Base-by-base conservation (phyloP, 2,888 invertebrate genomes). In the Chalcosyrphus nemorum region DNA sequence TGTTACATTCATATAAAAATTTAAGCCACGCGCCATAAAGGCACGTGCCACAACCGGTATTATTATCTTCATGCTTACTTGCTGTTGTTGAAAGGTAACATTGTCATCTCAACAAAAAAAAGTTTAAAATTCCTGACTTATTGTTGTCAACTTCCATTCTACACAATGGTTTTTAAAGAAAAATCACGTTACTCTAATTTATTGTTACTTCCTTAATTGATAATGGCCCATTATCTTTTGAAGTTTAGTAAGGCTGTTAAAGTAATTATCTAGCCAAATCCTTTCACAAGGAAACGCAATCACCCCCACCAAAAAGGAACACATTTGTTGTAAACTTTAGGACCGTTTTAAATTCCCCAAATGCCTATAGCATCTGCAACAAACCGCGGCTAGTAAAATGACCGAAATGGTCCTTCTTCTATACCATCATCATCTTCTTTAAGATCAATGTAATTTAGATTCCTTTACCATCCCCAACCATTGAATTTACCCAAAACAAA, bases 371-470 rank as follows among this genome's bases (percentile, higher is more conserved):
- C 35, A 57, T 70, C 70, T 35, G 32, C 32, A 47, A 7, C 17
- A 15, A 15, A 35, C 15, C 45, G 21, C 54, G 19, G 19, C 11
- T 13, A 6, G 21, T 32, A 21, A 35, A 63, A 47, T 63, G 47
- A 50, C 29, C 45, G 24, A 47, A 35, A 4, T 6, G 35, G 2
- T 24, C 15, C 54, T 35, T 38, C 27, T 54, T 19, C 17, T 7
- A 4, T 15, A 41, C 38, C 63, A 63, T 63, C 35, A 71, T 59
- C 65, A 50, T 29, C 41, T 38, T 57, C 35, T 15, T 24, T 43
- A 9, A 47, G 38, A 65, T 66, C 66, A 72, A 66, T 57, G 59
- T 32, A 41, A 71, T 78, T 54, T 45, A 71, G 63, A 41, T 56
- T 56, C 59, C 43, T 19, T 50, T n/a, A 17, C 57, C 45, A 56